Evolutionary conservation across 2,888 invertebrate species (phyloP), one percentile per base, ranked within the genome.

Genomic region (Drosophila gaucha): DNA sequence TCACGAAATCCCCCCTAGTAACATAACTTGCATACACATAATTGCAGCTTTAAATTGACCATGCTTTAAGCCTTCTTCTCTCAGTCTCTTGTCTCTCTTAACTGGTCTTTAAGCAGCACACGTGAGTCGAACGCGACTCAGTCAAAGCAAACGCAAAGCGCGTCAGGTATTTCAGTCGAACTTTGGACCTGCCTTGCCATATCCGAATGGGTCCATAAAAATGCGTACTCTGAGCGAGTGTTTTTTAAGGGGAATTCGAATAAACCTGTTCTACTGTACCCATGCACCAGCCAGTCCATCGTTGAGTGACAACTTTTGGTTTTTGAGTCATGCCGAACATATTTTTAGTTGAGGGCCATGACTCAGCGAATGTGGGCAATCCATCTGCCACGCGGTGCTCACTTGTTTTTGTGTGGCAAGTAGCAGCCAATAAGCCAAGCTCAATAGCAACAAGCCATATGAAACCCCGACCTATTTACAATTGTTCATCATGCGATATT

Each of bases 211-310:
- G 24, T n/a, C 39, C 46, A 47, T 31, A 38, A 30, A 10, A 30
- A 10, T 60, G 39, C 63, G 64, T 47, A 36, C 47, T 47, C 36
- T 49, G 51, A 30, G 31, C 38, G 20, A 6, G 8, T 56, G 59
- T 33, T 71, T 41, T 41, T 41, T 41, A 16, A 41, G 26, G 69
- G 69, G 80, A 83, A 83, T 66, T 76, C 74, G 49, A 47, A 39
- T 3, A 78, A 83, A 86, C 86, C 75, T 55, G 86, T 83, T 83
- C 47, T 44, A 58, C 54, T 31, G 47, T 41, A 31, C 57, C 44
- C 63, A 77, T 54, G 60, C 66, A 64, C 43, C 49, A 49, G 26
- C 49, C 24, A 38, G 39, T 57, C 20, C 20, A 46, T 28, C 46
- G 50, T 18, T 62, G 30, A 66, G 28, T 59, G 60, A 44, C 64